Evolutionary conservation across 2,888 invertebrate species (phyloP).

Genomic region (Drosophila testacea): DNA sequence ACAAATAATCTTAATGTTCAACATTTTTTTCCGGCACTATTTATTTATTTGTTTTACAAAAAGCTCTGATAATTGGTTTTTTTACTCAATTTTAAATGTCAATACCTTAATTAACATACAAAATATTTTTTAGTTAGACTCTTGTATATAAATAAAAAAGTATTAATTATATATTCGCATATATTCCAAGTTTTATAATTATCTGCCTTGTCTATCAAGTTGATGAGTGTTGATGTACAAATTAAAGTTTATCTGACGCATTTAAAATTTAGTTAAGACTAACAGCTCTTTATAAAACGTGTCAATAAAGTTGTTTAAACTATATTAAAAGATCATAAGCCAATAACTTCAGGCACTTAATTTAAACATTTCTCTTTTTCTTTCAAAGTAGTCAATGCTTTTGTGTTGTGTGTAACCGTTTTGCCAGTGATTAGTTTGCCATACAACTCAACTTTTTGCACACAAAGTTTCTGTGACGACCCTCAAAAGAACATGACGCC

Average conservation of each 20-base stretch:
- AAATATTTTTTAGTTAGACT: too few relatives aligned
- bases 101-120: too few relatives aligned
- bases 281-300: not conserved
- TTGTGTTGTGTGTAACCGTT: conserved; percentile 34
- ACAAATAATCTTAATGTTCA: conserved; percentile 12
- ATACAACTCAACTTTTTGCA: conserved; percentile 60
- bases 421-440: conserved; percentile 73
- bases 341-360: conserved; percentile 62
- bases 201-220: too few relatives aligned
- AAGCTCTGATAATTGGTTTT: not conserved
- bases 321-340: conserved; percentile 60
- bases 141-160: too few relatives aligned
- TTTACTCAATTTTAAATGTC: too few relatives aligned
- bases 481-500: conserved; percentile 63
- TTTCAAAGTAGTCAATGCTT: conserved; percentile 15
- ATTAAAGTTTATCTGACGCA: not conserved
- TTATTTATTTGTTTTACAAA: not conserved
- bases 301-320: conserved; percentile 45
- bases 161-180: not conserved
- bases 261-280: not conserved
- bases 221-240: not conserved
- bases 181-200: not conserved
- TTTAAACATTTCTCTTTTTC: conserved; percentile 21
- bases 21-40: not conserved
- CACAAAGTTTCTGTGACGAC: conserved; percentile 65